Percentiles rank a stretch among this genome's conserved stretches.
Evolutionary conservation across 23 tunicate species (phyloP).

Genomic region (Clavelina lepadiformis): DNA sequence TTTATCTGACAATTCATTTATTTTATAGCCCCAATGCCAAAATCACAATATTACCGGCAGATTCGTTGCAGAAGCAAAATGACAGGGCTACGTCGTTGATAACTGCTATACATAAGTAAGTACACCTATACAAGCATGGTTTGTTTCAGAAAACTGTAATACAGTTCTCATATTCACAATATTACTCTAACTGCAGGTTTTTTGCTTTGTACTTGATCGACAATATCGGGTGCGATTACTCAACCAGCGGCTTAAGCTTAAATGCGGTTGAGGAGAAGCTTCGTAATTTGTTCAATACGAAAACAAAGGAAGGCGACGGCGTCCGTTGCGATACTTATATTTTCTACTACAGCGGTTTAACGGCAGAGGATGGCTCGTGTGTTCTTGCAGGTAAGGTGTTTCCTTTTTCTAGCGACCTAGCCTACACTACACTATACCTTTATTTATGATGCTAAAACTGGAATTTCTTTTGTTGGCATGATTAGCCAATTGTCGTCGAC

Average conservation of each 20-base stretch:
- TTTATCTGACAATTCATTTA: too few species aligned
- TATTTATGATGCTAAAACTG: too few species aligned
- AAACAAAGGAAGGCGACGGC: slow-evolving; percentile 25
- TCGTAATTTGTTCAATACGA: slow-evolving; percentile 26
- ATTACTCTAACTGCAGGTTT: slow-evolving; percentile 25
- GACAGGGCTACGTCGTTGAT: slow-evolving; percentile 51
- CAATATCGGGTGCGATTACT: slow-evolving; percentile 55
- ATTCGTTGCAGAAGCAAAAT: slow-evolving; percentile 46
- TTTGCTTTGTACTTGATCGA: slow-evolving; percentile 50
- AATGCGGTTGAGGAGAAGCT: slow-evolving; percentile 32
- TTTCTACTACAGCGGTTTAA: slow-evolving; percentile 55
- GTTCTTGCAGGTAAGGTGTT: slow-evolving; percentile 51
- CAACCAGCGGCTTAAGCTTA: slow-evolving; percentile 25
- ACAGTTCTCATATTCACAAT: too few species aligned
- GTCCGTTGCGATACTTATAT: slow-evolving; percentile 44
- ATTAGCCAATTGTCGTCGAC: too few species aligned
- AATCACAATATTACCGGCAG: slow-evolving; percentile 43
- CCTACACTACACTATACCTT: too few species aligned
- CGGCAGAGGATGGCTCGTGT: slow-evolving; percentile 40
- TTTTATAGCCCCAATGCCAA: slow-evolving; percentile 27
- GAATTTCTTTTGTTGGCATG: too few species aligned
- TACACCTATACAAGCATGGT: not conserved
- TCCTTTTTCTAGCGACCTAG: too few species aligned
- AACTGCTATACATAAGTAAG: slow-evolving; percentile 40
- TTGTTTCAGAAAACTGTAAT: not conserved